phyloP scores from a whole-genome alignment of 2,888 invertebrate genomes.

The Caenorhabditis drosophilae region DNA sequence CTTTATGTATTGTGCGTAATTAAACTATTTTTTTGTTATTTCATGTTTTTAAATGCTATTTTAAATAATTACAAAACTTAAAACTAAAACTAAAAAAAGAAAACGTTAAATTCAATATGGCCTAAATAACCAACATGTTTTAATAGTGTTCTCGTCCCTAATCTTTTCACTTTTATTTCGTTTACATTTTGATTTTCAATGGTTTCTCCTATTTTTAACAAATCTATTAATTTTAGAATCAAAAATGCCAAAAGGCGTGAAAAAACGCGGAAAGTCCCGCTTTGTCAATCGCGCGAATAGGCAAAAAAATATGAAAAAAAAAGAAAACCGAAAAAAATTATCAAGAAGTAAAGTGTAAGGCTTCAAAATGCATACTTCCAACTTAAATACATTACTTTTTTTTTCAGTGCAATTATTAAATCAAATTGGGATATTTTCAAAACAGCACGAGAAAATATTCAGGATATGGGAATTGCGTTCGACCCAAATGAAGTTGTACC shows the following conservation, averaged over 20 bases:
- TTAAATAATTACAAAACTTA: too few species aligned
- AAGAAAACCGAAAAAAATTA: conserved; percentile 24
- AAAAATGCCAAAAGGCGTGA: conserved; percentile 45
- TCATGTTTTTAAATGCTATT: too few species aligned
- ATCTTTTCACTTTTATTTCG: conserved; percentile 2
- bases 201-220: too few species aligned
- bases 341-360: conserved; percentile 36
- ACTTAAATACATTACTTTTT: background rate
- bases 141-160: conserved; percentile 10
- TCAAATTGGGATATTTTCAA: conserved; percentile 48
- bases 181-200: too few species aligned
- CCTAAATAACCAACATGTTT: conserved; percentile 18
- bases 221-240: background rate
- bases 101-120: too few species aligned
- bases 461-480: conserved; percentile 50
- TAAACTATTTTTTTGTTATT: too few species aligned
- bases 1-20: too few species aligned
- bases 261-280: conserved; percentile 33
- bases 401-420: conserved; percentile 45
- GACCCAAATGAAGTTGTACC: conserved; percentile 53
- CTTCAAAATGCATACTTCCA: background rate
- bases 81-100: too few species aligned
- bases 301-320: conserved; percentile 28
- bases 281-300: conserved; percentile 32
- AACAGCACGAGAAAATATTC: conserved; percentile 45